Base-by-base conservation (phyloP, 2,797 vertebrate genomes). In the Sebastes oblongus region DNA sequence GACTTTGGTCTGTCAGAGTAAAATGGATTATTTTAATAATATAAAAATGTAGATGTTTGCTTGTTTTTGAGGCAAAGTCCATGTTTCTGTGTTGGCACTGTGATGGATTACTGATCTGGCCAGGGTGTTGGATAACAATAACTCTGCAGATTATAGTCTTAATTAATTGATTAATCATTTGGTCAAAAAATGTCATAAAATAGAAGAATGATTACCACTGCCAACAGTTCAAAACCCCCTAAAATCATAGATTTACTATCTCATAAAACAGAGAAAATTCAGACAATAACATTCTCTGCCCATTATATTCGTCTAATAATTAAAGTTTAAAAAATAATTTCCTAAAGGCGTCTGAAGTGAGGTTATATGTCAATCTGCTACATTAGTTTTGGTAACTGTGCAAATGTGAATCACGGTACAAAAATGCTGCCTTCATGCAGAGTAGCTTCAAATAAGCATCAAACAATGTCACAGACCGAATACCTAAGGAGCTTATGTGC, bases 401-500 rank as follows among this genome's bases (percentile, higher is more conserved):
- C 42, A 6, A 66, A 67, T 72, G 29, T 55, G 62, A 67, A 64
- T 42, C 58, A 18, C 58, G 27, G 62, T 8, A 66, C 46, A 73
- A 52, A 78, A 24, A 50, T 0, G 1, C 3, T 62, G 42, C 20
- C 4, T 69, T 64, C 27, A 32, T 32, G 54, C 76, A 0, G 6
- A 80, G 12, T 4, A 42, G 54, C 72, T 80, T 60, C 78, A 82
- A 86, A 86, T 86, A 80, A 78, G 80, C 71, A 82, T 77, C 81
- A 82, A 84, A 77, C 73, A 58, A 0, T 72, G 76, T 68, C 76
- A 77, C 70, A 75, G 74, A 76, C n/a, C 30, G 22, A 54, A 68
- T 72, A 77, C 66, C 52, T 68, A 62, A 81, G 56, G 42, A 80
- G 84, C 76, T 88, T 60, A 68, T 5, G 9, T 22, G 52, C 22